A percentile compares a stretch with the other conserved stretches of the same genome.
These are phyloP conservation scores for Daktulosphaira vitifoliae DNA, from an alignment of 1,140 invertebrate genomes.

Conservation along the genomic window DNA sequence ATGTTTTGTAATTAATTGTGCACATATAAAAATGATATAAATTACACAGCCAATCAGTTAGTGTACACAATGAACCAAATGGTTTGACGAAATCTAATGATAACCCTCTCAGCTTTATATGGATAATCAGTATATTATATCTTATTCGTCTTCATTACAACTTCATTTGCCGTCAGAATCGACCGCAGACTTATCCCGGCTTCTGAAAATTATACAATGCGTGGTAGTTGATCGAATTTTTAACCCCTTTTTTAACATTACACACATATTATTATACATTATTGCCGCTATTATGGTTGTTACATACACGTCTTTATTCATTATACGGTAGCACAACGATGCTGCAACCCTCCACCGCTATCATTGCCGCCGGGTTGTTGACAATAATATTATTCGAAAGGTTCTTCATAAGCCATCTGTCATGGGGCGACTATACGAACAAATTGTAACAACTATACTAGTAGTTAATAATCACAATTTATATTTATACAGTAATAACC, in stretches of 20 bases:
- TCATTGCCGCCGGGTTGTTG: conserved; percentile 18
- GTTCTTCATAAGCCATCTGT: conserved; percentile 22
- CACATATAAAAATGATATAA: too few species aligned
- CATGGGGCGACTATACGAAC: background rate
- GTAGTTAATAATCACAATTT: too few species aligned
- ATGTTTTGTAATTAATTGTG: too few species aligned
- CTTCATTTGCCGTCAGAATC: conserved; percentile 12
- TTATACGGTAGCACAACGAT: background rate
- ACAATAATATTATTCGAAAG: conserved; percentile 30
- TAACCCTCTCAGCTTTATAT: background rate
- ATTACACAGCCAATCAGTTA: too few species aligned
- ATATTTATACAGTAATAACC: too few species aligned
- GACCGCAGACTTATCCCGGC: conserved; percentile 6
- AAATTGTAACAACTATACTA: too few species aligned
- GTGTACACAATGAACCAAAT: background rate
- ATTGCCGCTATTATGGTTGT: conserved; percentile 27
- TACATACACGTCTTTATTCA: conserved; percentile 28
- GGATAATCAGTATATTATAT: background rate
- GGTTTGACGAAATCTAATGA: conserved; percentile 5
- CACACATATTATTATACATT: background rate
- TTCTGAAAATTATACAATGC: background rate
- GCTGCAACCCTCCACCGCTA: background rate
- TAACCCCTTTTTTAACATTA: conserved; percentile 14
- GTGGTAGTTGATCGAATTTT: conserved; percentile 25
- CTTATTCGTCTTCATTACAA: background rate